Evolutionary conservation across 2,797 vertebrate species (phyloP).

Genomic region (Decapterus maruadsi): DNA sequence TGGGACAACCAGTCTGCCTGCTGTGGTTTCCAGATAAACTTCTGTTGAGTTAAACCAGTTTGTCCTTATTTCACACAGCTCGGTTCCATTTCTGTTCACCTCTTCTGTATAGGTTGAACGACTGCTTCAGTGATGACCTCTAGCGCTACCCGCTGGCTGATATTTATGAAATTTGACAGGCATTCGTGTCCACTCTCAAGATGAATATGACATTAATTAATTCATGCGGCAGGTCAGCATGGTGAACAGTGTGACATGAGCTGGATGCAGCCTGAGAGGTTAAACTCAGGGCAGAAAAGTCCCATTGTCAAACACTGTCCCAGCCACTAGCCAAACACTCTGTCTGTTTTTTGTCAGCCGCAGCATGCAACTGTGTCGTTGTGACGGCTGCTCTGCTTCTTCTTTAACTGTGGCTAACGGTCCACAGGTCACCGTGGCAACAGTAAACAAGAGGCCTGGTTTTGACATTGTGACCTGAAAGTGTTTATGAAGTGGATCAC

Average conservation of each 20-base stretch:
- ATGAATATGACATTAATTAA: background rate
- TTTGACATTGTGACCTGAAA: slow-evolving; percentile 3
- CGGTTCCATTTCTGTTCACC: background rate
- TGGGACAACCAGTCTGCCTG: slow-evolving; percentile 49
- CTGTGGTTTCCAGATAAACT: slow-evolving; percentile 41
- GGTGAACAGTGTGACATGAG: background rate
- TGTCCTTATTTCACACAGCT: slow-evolving; percentile 31
- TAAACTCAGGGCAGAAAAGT: slow-evolving; percentile 25
- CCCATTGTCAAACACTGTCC: slow-evolving; percentile 1
- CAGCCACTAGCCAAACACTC: slow-evolving; percentile 26
- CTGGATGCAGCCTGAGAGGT: slow-evolving; percentile 11
- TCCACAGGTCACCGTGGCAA: slow-evolving; percentile 43
- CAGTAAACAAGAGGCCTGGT: slow-evolving; percentile 50
- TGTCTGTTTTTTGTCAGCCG: slow-evolving; percentile 62
- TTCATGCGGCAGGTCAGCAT: background rate
- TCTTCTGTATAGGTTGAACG: background rate
- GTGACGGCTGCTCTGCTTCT: slow-evolving; percentile 30
- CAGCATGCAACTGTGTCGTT: slow-evolving; percentile 19
- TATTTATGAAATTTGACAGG: background rate
- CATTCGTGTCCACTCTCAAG: background rate
- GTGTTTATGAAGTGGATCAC: slow-evolving; percentile 27
- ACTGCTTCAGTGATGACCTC: background rate
- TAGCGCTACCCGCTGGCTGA: background rate
- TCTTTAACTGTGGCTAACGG: slow-evolving; percentile 23
- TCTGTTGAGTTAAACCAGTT: slow-evolving; percentile 25